Percentiles rank a stretch among this genome's conserved stretches.
These are phyloP conservation scores for Aeoliscus strigatus DNA, from an alignment of 2,797 vertebrate species.

Conservation along the genomic window DNA sequence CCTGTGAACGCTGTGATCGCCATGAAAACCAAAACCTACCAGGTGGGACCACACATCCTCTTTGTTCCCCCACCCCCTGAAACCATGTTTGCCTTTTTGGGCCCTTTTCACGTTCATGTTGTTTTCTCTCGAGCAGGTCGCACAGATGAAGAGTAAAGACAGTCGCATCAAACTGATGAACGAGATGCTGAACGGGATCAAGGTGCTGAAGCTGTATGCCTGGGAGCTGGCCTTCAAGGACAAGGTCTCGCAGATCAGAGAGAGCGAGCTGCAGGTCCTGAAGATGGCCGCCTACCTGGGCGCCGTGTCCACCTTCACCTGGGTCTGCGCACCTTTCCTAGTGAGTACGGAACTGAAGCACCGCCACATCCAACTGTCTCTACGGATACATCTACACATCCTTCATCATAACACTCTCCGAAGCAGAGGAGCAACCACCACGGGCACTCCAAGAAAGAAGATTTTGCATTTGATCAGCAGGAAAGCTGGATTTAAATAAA, in stretches of 20 bases:
- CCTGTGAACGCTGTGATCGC: slow-evolving; percentile 92
- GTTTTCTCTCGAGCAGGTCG: slow-evolving; percentile 74
- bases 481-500: too few species aligned
- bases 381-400: background rate
- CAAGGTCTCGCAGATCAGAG: slow-evolving; percentile 86
- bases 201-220: slow-evolving; percentile 94
- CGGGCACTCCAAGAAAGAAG: too few species aligned
- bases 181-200: slow-evolving; percentile 94
- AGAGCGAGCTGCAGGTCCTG: slow-evolving; percentile 86
- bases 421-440: too few species aligned
- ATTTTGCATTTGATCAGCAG: too few species aligned
- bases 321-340: slow-evolving; percentile 96
- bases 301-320: slow-evolving; percentile 90
- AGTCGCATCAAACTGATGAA: slow-evolving; percentile 96
- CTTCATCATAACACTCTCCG: too few species aligned
- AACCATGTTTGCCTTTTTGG: too few species aligned
- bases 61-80: background rate
- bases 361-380: too few species aligned
- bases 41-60: slow-evolving; percentile 70
- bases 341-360: slow-evolving; percentile 70
- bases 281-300: slow-evolving; percentile 89
- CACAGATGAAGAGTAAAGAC: slow-evolving; percentile 98
- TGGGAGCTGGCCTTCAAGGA: slow-evolving; percentile 95
- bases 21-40: slow-evolving; percentile 95
- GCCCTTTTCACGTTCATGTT: background rate